These are phyloP conservation scores for Gerris lacustris DNA, from an alignment of 2,888 invertebrate genomes.

Conservation along the genomic window DNA sequence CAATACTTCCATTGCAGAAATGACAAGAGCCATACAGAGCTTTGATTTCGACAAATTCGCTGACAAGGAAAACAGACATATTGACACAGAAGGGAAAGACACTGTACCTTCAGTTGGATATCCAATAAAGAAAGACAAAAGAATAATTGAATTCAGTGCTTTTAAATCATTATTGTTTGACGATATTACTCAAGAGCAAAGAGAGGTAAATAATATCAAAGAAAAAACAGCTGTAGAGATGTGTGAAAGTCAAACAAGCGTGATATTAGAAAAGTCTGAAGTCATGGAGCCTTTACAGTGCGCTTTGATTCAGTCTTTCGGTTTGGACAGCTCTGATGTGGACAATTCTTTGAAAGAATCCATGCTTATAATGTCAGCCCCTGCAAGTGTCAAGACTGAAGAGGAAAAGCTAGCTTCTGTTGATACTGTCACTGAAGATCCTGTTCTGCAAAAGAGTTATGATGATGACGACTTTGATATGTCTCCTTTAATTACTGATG, in stretches of 20 bases:
- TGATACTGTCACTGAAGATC: neutral
- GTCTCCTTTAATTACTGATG: neutral
- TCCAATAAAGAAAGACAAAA: conserved; percentile 8
- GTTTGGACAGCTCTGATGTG: too few relatives aligned
- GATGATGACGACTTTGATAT: neutral
- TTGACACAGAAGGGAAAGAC: neutral
- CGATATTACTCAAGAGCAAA: too few relatives aligned
- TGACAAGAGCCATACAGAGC: neutral
- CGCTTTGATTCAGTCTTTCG: neutral
- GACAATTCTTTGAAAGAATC: too few relatives aligned
- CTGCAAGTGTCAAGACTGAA: too few relatives aligned
- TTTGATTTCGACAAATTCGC: neutral
- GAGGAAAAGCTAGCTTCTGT: neutral
- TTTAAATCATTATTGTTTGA: neutral
- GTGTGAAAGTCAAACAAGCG: neutral
- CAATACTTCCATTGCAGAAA: neutral
- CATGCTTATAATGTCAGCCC: too few relatives aligned
- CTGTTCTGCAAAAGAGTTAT: neutral
- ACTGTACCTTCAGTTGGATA: conserved; percentile 3
- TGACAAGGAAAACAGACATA: neutral
- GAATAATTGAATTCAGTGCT: neutral
- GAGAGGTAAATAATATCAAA: neutral
- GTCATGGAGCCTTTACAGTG: neutral
- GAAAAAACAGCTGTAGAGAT: neutral
- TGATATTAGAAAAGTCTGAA: neutral